A percentile compares a stretch with the other conserved stretches of the same genome.
Conservation (phyloP, 2,113 vertebrate species). For the Megatriorchis doriae region DNA sequence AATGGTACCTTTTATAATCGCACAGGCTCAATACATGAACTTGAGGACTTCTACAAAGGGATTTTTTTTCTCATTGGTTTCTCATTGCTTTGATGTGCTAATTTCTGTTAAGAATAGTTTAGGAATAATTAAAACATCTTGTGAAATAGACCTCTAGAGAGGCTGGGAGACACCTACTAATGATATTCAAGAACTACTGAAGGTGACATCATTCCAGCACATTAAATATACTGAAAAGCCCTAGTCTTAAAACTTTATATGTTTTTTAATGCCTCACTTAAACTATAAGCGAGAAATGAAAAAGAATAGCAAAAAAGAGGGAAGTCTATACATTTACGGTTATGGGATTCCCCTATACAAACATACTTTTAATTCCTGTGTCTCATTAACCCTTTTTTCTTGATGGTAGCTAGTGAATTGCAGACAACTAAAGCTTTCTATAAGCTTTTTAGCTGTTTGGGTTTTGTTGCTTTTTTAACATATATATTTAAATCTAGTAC, state of each 20-base stretch:
- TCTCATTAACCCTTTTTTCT: not conserved
- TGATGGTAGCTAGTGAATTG: not conserved
- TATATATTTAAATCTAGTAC: not conserved
- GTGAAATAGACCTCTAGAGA: not conserved
- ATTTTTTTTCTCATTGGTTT: conserved; percentile 29
- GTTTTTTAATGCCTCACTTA: not conserved
- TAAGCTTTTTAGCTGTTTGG: not conserved
- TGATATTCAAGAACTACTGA: conserved; percentile 31
- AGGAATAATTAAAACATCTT: conserved; percentile 53
- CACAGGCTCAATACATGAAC: not conserved
- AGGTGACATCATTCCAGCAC: conserved; percentile 12
- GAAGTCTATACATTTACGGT: not conserved
- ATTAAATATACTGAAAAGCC: not conserved
- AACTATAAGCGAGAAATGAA: not conserved
- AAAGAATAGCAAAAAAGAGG: not conserved
- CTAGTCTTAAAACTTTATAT: not conserved
- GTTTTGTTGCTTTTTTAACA: not conserved
- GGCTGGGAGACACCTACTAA: not conserved
- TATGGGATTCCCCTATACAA: not conserved
- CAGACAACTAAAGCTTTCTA: not conserved
- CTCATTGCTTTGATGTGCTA: conserved; percentile 61
- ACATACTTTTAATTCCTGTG: not conserved
- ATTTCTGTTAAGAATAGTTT: conserved; percentile 61
- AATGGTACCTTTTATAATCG: conserved; percentile 11
- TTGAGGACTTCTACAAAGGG: conserved; percentile 9